phyloP scores from a whole-genome alignment of 2,113 vertebrate species.

The Apodemus speciosus region DNA sequence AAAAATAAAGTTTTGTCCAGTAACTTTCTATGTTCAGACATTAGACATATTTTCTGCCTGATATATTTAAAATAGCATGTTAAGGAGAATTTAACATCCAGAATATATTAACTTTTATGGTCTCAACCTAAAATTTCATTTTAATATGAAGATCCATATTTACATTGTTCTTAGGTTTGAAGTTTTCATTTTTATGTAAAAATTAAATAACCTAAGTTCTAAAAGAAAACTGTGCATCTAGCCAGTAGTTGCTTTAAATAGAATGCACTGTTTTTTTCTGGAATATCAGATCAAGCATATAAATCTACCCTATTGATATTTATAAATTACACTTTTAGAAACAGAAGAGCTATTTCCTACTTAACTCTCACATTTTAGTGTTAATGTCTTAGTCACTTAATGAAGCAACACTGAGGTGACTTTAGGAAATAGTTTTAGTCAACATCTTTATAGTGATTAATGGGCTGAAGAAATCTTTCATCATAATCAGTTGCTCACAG shows the following conservation, averaged over 20 bases:
- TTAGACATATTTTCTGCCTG: neutral
- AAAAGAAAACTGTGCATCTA: conserved; percentile 22
- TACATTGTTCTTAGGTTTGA: neutral
- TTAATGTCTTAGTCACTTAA: neutral
- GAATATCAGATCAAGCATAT: neutral
- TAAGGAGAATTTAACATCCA: neutral
- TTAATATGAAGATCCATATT: neutral
- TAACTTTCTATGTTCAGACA: neutral
- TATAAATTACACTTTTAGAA: neutral
- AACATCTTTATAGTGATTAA: conserved; percentile 15
- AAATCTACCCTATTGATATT: neutral
- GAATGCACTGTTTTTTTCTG: conserved; percentile 19
- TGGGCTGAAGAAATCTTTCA: conserved; percentile 16
- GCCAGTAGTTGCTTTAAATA: neutral
- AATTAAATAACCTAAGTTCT: neutral
- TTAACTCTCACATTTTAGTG: neutral
- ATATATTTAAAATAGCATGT: neutral
- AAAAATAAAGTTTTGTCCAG: neutral
- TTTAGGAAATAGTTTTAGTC: conserved; percentile 7
- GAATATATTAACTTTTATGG: neutral
- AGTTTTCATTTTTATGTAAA: neutral
- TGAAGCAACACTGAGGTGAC: conserved; percentile 12
- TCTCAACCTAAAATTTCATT: neutral
- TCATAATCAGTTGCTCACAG: neutral
- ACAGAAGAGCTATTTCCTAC: neutral